Percentiles rank a stretch among this genome's conserved stretches.
Evolutionary conservation across 2,113 vertebrate species (phyloP).

Genomic region (Aphyosemion australe): DNA sequence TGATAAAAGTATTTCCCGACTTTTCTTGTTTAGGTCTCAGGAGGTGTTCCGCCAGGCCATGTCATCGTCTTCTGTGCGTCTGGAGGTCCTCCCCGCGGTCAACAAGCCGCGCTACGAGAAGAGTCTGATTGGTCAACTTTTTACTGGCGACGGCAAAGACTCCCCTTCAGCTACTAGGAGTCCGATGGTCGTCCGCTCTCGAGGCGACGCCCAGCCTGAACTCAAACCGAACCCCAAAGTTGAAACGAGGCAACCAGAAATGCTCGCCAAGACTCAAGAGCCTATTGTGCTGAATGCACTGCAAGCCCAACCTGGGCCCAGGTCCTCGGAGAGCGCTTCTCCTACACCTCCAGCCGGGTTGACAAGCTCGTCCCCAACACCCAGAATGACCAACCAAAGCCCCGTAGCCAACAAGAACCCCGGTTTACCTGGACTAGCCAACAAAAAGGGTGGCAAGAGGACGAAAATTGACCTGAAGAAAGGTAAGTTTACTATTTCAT

Average conservation of each 20-base stretch:
- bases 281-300: not conserved
- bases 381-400: constrained; percentile 61
- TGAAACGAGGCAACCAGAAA: constrained; percentile 40
- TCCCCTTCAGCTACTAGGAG: constrained; percentile 71
- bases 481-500: constrained; percentile 76
- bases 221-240: not conserved
- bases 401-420: constrained; percentile 65
- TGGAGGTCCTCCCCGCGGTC: constrained; percentile 82
- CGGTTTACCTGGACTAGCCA: constrained; percentile 72
- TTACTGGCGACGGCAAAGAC: constrained; percentile 66
- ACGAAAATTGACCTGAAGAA: constrained; percentile 92
- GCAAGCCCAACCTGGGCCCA: constrained; percentile 6
- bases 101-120: constrained; percentile 90
- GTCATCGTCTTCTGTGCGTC: constrained; percentile 73
- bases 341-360: constrained; percentile 7
- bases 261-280: constrained; percentile 27
- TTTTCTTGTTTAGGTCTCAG: constrained; percentile 81
- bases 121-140: constrained; percentile 85
- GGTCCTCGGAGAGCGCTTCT: constrained; percentile 31
- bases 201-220: constrained; percentile 10
- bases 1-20: not conserved
- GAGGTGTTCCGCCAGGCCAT: constrained; percentile 93
- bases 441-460: constrained; percentile 85
- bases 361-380: constrained; percentile 59
- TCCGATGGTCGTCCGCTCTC: constrained; percentile 65